A percentile compares a stretch with the other conserved stretches of the same genome.
These are phyloP conservation scores for Dendrolimus kikuchii DNA, from an alignment of 1,140 invertebrate species.

Conservation along the genomic window DNA sequence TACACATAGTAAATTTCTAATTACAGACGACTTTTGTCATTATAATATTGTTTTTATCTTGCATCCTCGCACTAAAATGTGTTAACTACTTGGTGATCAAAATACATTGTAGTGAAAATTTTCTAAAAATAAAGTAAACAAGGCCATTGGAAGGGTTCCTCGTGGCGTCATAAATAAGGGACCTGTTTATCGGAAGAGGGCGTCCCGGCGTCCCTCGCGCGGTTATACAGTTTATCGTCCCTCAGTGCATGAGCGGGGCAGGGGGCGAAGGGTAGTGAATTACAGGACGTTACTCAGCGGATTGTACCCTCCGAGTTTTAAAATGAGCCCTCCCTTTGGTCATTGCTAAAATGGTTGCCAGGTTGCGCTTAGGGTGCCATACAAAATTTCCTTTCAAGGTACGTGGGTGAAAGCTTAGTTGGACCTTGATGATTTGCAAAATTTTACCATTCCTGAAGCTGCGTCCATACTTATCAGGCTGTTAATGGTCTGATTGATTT, in stretches of 20 bases:
- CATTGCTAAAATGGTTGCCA: constrained; percentile 3
- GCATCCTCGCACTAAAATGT: too few relatives aligned
- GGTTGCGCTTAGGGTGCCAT: neutral
- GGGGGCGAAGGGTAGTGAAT: constrained; percentile 45
- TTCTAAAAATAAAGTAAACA: constrained; percentile 11
- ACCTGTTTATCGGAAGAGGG: constrained; percentile 49
- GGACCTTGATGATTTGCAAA: too few relatives aligned
- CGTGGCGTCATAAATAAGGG: constrained; percentile 58
- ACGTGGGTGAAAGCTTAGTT: too few relatives aligned
- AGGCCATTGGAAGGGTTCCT: constrained; percentile 45
- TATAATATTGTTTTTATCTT: too few relatives aligned
- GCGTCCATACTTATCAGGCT: too few relatives aligned
- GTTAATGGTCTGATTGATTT: too few relatives aligned
- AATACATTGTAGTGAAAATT: constrained; percentile 12
- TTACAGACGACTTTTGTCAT: too few relatives aligned
- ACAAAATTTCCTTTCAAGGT: too few relatives aligned
- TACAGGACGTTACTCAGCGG: constrained; percentile 41
- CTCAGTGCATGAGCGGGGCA: constrained; percentile 28
- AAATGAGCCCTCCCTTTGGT: constrained; percentile 12
- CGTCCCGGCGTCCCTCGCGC: constrained; percentile 21
- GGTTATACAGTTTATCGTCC: constrained; percentile 63
- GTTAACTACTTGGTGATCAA: too few relatives aligned
- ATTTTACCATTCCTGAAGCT: too few relatives aligned
- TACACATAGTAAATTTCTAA: too few relatives aligned
- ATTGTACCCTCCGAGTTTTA: constrained; percentile 30